Evolutionary conservation across 2,888 invertebrate species (phyloP).

Genomic region (Ligdia adustata): DNA sequence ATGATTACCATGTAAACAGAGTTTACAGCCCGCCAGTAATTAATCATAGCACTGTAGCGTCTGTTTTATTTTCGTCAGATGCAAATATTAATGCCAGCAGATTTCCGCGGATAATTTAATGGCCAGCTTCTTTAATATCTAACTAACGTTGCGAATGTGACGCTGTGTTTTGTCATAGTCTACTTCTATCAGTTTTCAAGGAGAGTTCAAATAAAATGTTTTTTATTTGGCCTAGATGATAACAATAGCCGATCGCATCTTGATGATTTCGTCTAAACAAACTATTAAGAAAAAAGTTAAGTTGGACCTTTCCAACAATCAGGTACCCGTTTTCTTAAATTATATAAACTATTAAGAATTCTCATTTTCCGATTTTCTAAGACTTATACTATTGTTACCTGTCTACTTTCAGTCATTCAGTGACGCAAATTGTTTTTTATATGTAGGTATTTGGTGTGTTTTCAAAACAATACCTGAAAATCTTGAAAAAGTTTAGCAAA

Average conservation of each 20-base stretch:
- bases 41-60: constrained; percentile 34
- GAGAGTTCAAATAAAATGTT: constrained; percentile 2
- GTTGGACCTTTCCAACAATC: too few species aligned
- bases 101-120: constrained; percentile 30
- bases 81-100: constrained; percentile 32
- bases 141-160: constrained; percentile 1
- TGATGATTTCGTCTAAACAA: constrained; percentile 37
- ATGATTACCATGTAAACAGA: constrained; percentile 27
- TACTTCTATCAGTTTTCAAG: background rate
- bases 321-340: too few species aligned
- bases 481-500: too few species aligned
- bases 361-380: constrained; percentile 45
- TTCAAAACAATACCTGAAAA: too few species aligned
- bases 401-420: too few species aligned
- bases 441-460: too few species aligned
- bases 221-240: constrained; percentile 19
- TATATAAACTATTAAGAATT: too few species aligned
- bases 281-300: too few species aligned
- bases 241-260: constrained; percentile 20
- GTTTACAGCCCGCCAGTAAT: constrained; percentile 27
- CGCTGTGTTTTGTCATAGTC: constrained; percentile 9
- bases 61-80: constrained; percentile 32
- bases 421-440: constrained; percentile 40
- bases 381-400: constrained; percentile 35
- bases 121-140: constrained; percentile 22